Evolutionary conservation across 1,140 invertebrate genomes (phyloP).

Genomic region (Eciton burchellii): DNA sequence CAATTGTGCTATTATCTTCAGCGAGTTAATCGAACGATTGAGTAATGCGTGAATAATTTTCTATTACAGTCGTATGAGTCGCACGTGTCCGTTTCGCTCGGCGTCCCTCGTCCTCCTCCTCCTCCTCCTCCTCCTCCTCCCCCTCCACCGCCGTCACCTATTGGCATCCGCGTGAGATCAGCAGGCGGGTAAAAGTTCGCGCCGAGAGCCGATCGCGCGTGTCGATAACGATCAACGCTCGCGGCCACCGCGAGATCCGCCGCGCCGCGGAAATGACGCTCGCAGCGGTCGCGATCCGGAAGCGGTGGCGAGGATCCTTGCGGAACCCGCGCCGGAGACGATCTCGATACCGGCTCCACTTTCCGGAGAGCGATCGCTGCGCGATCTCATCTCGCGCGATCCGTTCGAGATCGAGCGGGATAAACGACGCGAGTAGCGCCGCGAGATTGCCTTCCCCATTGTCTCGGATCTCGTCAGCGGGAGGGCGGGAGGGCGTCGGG

Average conservation of each 20-base stretch:
- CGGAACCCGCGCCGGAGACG: constrained; percentile 4
- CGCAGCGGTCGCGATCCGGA: neutral
- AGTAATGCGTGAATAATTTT: constrained; percentile 69
- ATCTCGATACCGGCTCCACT: constrained; percentile 39
- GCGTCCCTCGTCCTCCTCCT: constrained; percentile 21
- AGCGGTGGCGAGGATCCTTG: neutral
- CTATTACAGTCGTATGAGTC: constrained; percentile 61
- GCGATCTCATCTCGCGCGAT: constrained; percentile 58
- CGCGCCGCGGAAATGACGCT: constrained; percentile 7
- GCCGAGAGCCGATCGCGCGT: constrained; percentile 47
- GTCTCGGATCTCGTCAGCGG: constrained; percentile 26
- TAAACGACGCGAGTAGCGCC: constrained; percentile 29
- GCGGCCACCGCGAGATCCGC: constrained; percentile 14
- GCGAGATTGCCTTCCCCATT: constrained; percentile 40
- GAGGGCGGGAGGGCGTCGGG: neutral
- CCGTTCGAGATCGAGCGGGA: constrained; percentile 52
- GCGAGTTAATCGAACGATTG: constrained; percentile 63
- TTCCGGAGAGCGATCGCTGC: constrained; percentile 14
- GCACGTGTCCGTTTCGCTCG: constrained; percentile 33
- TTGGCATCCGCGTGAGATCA: constrained; percentile 52
- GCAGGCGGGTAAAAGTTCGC: constrained; percentile 49
- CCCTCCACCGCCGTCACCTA: constrained; percentile 21
- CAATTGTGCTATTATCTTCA: constrained; percentile 61
- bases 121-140: constrained; percentile 27
- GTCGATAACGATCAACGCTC: constrained; percentile 61